Evolutionary conservation across 2,113 vertebrate genomes (phyloP).

Genomic region (Anguilla japonica): DNA sequence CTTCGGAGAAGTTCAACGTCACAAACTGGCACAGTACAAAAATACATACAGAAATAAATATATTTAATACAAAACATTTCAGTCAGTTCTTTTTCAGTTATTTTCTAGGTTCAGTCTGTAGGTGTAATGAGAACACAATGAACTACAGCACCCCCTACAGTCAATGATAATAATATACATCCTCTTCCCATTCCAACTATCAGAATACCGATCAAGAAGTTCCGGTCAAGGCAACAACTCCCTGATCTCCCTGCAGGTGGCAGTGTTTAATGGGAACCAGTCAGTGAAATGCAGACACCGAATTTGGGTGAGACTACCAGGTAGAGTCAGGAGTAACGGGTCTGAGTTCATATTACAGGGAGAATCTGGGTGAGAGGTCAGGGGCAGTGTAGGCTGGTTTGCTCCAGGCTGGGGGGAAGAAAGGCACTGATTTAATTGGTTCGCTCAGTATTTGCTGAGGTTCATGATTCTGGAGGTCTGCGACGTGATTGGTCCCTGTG

Average conservation of each 20-base stretch:
- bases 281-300: neutral
- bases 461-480: constrained; percentile 23
- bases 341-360: neutral
- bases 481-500: constrained; percentile 18
- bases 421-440: constrained; percentile 17
- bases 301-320: neutral
- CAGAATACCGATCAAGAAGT: neutral
- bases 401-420: neutral
- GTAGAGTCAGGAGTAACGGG: neutral
- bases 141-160: neutral
- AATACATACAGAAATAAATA: constrained; percentile 33
- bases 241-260: constrained; percentile 4
- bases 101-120: constrained; percentile 26
- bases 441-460: constrained; percentile 1
- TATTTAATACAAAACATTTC: constrained; percentile 21
- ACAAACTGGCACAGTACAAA: constrained; percentile 2
- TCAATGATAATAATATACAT: neutral
- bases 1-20: neutral
- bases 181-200: neutral
- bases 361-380: neutral
- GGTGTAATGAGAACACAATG: constrained; percentile 8
- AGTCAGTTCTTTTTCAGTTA: neutral
- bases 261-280: neutral
- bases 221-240: neutral
- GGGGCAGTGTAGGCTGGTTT: neutral